Evolutionary conservation across 2,797 vertebrate species (phyloP).

Genomic region (Sebastes jordani): DNA sequence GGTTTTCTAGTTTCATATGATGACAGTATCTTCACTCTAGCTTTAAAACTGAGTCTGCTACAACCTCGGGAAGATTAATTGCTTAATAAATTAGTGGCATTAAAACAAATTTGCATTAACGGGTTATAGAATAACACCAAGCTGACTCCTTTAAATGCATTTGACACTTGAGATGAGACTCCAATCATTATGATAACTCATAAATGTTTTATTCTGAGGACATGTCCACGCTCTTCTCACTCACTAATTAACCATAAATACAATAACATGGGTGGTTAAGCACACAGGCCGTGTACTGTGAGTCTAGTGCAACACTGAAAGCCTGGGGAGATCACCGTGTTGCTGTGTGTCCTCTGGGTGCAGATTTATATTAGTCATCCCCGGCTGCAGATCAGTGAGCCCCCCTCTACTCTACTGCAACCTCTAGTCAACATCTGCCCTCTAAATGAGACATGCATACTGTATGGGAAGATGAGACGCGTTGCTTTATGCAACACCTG

Average conservation of each 20-base stretch:
- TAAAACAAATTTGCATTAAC: too few species aligned
- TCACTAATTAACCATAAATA: constrained; percentile 12
- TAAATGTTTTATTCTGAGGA: neutral
- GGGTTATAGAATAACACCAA: neutral
- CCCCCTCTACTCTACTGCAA: neutral
- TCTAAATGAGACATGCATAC: constrained; percentile 7
- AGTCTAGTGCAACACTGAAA: neutral
- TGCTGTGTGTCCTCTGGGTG: constrained; percentile 8
- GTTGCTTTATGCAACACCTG: neutral
- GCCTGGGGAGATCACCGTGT: neutral
- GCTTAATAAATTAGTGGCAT: too few species aligned
- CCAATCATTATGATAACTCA: neutral
- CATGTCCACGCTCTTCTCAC: neutral
- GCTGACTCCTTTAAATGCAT: neutral
- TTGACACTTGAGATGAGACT: too few species aligned
- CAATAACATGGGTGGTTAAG: constrained; percentile 1
- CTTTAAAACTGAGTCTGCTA: too few species aligned
- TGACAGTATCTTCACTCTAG: too few species aligned
- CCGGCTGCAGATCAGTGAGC: neutral
- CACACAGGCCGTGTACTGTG: neutral
- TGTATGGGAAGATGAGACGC: neutral
- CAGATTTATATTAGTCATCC: constrained; percentile 16
- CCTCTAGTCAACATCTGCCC: constrained; percentile 8
- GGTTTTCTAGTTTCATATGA: too few species aligned
- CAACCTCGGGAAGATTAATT: too few species aligned